Percentiles rank a stretch among this genome's conserved stretches.
These are phyloP conservation scores for Percopsis transmontana DNA, from an alignment of 2,113 vertebrate species.

Conservation along the genomic window DNA sequence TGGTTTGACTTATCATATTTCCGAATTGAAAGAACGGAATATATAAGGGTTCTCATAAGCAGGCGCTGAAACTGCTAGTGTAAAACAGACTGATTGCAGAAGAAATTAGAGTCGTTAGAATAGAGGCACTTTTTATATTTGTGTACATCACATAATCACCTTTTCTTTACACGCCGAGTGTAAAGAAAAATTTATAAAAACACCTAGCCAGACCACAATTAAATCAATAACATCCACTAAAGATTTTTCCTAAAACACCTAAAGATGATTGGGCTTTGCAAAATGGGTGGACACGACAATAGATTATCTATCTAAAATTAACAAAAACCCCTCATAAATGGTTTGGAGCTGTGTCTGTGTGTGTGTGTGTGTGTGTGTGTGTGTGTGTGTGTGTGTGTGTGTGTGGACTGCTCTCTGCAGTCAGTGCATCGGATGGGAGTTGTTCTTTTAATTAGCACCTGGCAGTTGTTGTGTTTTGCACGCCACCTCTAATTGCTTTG, in stretches of 20 bases:
- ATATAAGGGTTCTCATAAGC: constrained; percentile 44
- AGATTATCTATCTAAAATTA: neutral
- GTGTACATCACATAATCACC: constrained; percentile 10
- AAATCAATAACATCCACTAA: constrained; percentile 3
- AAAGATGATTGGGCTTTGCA: neutral
- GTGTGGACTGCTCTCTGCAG: constrained; percentile 35
- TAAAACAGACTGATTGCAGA: constrained; percentile 44
- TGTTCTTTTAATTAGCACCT: constrained; percentile 79
- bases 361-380: no score
- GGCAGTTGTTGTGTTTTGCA: constrained; percentile 75
- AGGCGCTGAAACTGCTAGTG: constrained; percentile 23
- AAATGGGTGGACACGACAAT: neutral
- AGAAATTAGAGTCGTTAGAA: no score
- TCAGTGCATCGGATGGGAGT: constrained; percentile 62
- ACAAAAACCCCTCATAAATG: constrained; percentile 7
- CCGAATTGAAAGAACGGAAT: constrained; percentile 38
- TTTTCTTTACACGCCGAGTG: constrained; percentile 2
- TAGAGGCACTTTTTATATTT: neutral
- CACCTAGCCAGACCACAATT: constrained; percentile 1
- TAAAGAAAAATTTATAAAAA: neutral
- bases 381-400: neutral
- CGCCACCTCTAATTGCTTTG: constrained; percentile 77
- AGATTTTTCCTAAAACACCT: neutral
- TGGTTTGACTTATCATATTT: constrained; percentile 69
- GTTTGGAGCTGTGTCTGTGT: neutral